A percentile compares a stretch with the other conserved stretches of the same genome.
Conservation (phyloP, 2,113 vertebrate genomes). For the Sterna hirundo region DNA sequence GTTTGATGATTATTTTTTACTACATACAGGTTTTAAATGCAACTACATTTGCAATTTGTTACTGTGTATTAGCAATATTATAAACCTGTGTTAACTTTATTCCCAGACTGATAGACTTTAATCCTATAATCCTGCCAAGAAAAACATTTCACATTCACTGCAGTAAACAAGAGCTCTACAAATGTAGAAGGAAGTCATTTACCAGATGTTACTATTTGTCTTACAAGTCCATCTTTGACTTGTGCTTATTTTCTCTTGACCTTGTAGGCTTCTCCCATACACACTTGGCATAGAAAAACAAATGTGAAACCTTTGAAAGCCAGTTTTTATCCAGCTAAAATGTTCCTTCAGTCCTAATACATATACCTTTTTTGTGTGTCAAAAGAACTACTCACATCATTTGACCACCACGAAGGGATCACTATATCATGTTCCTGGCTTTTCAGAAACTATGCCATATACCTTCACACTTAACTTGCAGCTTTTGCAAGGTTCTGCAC, state of each 20-base stretch:
- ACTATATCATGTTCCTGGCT: not conserved
- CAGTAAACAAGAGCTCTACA: constrained; percentile 56
- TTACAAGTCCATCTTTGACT: constrained; percentile 74
- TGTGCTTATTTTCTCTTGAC: constrained; percentile 82
- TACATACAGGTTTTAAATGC: not conserved
- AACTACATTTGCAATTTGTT: not conserved
- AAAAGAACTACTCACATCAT: not conserved
- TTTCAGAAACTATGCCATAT: not conserved
- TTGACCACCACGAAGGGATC: not conserved
- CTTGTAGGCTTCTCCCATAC: constrained; percentile 75
- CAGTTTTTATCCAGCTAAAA: not conserved
- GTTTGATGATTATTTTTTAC: not conserved
- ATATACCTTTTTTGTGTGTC: not conserved
- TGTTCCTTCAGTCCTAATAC: not conserved
- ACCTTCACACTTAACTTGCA: not conserved
- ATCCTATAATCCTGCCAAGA: constrained; percentile 59
- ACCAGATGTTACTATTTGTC: constrained; percentile 82
- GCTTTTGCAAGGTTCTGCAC: not conserved
- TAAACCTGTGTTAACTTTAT: constrained; percentile 43
- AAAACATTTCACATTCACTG: constrained; percentile 71
- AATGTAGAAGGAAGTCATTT: constrained; percentile 73
- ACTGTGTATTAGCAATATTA: not conserved
- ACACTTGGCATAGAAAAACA: constrained; percentile 46
- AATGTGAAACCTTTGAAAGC: constrained; percentile 35
- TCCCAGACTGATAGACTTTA: constrained; percentile 51